Base-by-base conservation (phyloP, 1,140 invertebrate genomes). In the Ceratoteleas bidentatus region DNA sequence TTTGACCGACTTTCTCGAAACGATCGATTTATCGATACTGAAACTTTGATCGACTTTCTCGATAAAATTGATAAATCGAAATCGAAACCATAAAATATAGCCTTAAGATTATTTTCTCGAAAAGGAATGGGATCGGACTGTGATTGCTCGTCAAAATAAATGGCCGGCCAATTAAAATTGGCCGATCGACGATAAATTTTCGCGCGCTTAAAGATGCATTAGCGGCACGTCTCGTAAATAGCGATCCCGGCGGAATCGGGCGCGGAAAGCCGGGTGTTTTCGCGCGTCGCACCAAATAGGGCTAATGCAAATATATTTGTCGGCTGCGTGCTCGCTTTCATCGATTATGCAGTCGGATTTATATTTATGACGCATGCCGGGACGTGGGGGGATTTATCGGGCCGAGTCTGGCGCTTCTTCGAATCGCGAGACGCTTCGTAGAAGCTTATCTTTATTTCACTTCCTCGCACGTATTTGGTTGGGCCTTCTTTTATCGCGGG, bases 291-390 rank as follows among this genome's bases (percentile, higher is more conserved):
- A 60, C 68, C 68, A 79, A 70, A 72, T 80, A 69, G 64, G 58
- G 78, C 58, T 74, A 75, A 81, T 81, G 78, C 69, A 64, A 81
- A 81, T 74, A 65, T 70, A 69, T 81, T 62, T 69, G 77, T 69
- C 77, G 77, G 16, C 56, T 36, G 0, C 64, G 65, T 84, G 86
- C 79, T 85, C 76, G 84, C 85, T 88, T 88, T 86, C 87, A 88
- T 89, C 85, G 87, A 89, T 89, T 89, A 89, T 89, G 83, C 88
- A 89, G 84, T 88, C 87, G 80, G 81, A 87, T 89, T 88, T 89
- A 89, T 88, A 89, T 89, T 88, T 89, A 89, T 88, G 85, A 88
- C 85, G 85, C 83, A 73, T 77, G 72, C 78, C 77, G 68, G 58
- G 66, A 65, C 75, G 65, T 52, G 60, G 74, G 36, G 78, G 79